Conservation (phyloP, 2,113 vertebrate species). For the Platycercus adscitus region DNA sequence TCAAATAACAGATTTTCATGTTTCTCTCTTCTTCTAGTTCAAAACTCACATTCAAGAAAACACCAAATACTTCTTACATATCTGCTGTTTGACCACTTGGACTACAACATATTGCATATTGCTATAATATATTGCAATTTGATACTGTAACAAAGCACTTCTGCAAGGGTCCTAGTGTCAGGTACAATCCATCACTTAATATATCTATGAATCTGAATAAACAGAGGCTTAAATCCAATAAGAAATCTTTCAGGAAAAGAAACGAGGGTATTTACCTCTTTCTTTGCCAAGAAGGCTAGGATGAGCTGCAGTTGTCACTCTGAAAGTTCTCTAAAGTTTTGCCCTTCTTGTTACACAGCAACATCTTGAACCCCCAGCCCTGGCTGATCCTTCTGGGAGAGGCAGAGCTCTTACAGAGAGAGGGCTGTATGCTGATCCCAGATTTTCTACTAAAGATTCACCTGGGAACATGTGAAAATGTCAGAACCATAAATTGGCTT, state of each 20-base stretch:
- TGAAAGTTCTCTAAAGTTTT: not conserved
- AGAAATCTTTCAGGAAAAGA: not conserved
- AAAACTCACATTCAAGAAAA: not conserved
- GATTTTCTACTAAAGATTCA: not conserved
- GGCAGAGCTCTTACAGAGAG: not conserved
- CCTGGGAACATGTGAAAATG: not conserved
- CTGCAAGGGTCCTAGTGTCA: not conserved
- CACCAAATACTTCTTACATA: not conserved
- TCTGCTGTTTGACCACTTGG: not conserved
- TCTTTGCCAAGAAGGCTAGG: not conserved
- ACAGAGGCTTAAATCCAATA: not conserved
- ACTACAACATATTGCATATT: not conserved
- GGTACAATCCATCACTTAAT: not conserved
- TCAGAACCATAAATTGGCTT: not conserved
- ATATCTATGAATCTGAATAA: not conserved
- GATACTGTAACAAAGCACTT: not conserved
- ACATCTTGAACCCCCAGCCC: not conserved
- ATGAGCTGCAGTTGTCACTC: not conserved
- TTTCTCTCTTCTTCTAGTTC: not conserved
- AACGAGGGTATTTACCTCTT: not conserved
- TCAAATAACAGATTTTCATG: not conserved
- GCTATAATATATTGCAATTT: not conserved
- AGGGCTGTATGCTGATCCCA: not conserved
- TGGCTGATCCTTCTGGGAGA: not conserved
- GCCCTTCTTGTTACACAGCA: not conserved